Percentiles rank a stretch among this genome's conserved stretches.
phyloP scores from a whole-genome alignment of 2,797 vertebrate genomes.

The Siniperca undulata region DNA sequence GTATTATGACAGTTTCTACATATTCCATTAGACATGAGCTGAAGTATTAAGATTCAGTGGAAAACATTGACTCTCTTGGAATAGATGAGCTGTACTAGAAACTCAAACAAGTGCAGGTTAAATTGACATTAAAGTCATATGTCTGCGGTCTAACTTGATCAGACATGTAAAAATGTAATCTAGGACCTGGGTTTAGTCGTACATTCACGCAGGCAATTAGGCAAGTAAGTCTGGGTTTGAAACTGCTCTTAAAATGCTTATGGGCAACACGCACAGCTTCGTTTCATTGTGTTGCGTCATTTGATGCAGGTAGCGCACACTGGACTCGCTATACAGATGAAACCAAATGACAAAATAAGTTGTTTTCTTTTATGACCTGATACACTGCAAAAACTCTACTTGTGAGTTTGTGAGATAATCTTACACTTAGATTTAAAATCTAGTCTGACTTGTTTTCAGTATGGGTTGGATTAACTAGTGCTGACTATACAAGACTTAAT shows the following conservation, averaged over 20 bases:
- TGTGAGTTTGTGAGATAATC: background rate
- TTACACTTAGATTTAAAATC: background rate
- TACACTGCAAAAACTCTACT: background rate
- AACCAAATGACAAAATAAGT: background rate
- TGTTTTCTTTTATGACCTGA: background rate
- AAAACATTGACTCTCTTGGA: background rate
- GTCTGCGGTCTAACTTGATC: background rate
- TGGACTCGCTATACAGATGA: background rate
- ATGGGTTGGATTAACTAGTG: background rate
- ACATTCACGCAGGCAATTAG: background rate
- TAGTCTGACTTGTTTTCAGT: background rate
- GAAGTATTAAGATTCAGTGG: conserved; percentile 5
- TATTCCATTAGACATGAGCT: conserved; percentile 39
- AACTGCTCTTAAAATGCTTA: background rate
- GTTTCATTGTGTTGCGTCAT: background rate
- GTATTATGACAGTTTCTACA: conserved; percentile 9
- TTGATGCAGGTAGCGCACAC: background rate
- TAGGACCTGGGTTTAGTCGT: background rate
- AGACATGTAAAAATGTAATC: background rate
- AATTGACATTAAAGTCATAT: background rate
- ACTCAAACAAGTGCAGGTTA: background rate
- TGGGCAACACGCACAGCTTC: background rate
- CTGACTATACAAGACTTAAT: background rate
- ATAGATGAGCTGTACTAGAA: background rate
- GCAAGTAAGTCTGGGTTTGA: background rate